Conservation (phyloP, 2,113 vertebrate genomes). For the Trichomycterus rosablanca region DNA sequence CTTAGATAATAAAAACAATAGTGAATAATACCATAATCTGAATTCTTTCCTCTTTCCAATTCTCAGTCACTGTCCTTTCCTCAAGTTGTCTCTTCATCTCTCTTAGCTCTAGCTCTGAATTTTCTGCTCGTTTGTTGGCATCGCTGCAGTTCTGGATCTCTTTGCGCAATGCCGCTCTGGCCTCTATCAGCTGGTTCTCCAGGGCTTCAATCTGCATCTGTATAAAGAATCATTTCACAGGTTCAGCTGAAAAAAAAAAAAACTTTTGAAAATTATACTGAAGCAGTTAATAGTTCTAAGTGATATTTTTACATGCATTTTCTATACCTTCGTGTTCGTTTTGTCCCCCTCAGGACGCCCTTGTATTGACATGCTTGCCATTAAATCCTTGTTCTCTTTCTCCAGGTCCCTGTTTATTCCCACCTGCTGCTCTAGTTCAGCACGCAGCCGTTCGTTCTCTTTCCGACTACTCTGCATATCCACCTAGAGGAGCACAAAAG, state of each 20-base stretch:
- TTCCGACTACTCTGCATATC: conserved; percentile 62
- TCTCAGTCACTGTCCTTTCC: rapidly evolving
- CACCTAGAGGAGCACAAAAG: conserved; percentile 45
- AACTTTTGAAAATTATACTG: not conserved
- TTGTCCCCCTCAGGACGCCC: conserved; percentile 8
- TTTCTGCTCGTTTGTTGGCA: not conserved
- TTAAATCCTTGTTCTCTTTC: conserved; percentile 48
- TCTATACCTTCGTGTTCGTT: conserved; percentile 46
- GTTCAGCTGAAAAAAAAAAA: not conserved
- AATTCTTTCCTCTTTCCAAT: not conserved
- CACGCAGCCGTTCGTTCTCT: conserved; percentile 51
- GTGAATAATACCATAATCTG: conserved; percentile 56
- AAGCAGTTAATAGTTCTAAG: not conserved
- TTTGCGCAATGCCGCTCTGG: conserved; percentile 28
- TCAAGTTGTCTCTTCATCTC: conserved; percentile 35
- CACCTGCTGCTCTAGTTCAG: conserved; percentile 47
- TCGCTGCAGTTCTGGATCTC: conserved; percentile 39
- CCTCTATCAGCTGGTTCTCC: conserved; percentile 45
- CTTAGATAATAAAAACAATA: too few relatives aligned
- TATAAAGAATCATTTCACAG: not conserved
- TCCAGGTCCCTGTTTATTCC: conserved; percentile 22
- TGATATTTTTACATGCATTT: too few relatives aligned
- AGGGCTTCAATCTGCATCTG: conserved; percentile 49
- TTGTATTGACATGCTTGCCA: conserved; percentile 38
- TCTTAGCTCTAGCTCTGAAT: conserved; percentile 31